Evolutionary conservation across 2,797 vertebrate genomes (phyloP).

Genomic region (Fringilla coelebs): DNA sequence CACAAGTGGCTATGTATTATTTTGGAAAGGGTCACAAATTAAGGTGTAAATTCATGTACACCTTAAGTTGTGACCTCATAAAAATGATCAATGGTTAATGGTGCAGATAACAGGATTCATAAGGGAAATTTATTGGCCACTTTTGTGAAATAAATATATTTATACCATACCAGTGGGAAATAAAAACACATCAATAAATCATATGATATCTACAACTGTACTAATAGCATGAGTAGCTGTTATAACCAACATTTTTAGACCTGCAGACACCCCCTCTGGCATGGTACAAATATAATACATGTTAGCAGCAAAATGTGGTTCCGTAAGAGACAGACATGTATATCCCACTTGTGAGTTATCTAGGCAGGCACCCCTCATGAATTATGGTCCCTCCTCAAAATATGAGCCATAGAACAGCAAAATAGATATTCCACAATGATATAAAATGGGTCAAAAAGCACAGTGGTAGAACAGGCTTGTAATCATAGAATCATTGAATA

Average conservation of each 20-base stretch:
- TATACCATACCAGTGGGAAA: slow-evolving; percentile 81
- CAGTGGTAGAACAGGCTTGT: not conserved
- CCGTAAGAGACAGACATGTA: slow-evolving; percentile 44
- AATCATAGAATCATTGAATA: not conserved
- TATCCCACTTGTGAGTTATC: slow-evolving; percentile 52
- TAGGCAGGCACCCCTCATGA: slow-evolving; percentile 40
- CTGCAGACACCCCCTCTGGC: slow-evolving; percentile 79
- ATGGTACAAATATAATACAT: slow-evolving; percentile 61
- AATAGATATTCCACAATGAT: not conserved
- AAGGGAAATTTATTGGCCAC: slow-evolving; percentile 84
- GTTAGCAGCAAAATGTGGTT: slow-evolving; percentile 49
- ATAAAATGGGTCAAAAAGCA: not conserved
- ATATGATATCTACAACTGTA: slow-evolving; percentile 76
- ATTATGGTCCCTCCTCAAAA: slow-evolving; percentile 23
- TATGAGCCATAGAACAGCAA: not conserved
- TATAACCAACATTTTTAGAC: slow-evolving; percentile 76
- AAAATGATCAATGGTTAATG: slow-evolving; percentile 81
- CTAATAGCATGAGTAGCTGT: slow-evolving; percentile 76
- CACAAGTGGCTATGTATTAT: slow-evolving; percentile 73
- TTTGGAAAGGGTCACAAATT: slow-evolving; percentile 72
- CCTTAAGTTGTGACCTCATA: slow-evolving; percentile 75
- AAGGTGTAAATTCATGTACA: slow-evolving; percentile 71
- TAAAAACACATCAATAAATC: slow-evolving; percentile 83
- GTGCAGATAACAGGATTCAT: slow-evolving; percentile 83
- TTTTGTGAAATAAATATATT: slow-evolving; percentile 83